A percentile compares a stretch with the other conserved stretches of the same genome.
Conservation (phyloP, 2,888 invertebrate species). For the Meta bourneti region DNA sequence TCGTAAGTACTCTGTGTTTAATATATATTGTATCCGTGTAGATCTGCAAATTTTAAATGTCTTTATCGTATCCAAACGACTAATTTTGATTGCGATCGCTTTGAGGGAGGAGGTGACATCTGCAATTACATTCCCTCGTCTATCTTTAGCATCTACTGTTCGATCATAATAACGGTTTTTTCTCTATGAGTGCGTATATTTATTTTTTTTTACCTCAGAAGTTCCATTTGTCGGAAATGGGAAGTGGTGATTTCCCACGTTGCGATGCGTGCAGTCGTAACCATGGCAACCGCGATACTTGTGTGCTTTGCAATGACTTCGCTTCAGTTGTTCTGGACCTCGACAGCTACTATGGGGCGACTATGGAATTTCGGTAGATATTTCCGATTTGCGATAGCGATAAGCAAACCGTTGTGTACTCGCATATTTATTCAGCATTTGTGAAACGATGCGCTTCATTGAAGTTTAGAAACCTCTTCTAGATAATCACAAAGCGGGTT, state of each 20-base stretch:
- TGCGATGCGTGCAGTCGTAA: background rate
- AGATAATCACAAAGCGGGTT: too few species aligned
- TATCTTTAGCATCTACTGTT: background rate
- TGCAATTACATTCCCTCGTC: background rate
- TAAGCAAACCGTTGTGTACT: too few species aligned
- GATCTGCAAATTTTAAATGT: background rate
- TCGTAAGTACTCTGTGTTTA: too few species aligned
- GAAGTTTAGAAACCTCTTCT: too few species aligned
- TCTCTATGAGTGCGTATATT: background rate
- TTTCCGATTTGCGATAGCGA: too few species aligned
- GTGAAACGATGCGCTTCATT: too few species aligned
- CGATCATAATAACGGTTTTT: slow-evolving; percentile 12
- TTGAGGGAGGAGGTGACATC: background rate
- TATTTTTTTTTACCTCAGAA: slow-evolving; percentile 2
- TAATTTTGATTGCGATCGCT: background rate
- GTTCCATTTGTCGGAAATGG: slow-evolving; percentile 6
- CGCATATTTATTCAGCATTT: too few species aligned
- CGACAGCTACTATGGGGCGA: too few species aligned
- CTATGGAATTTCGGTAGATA: too few species aligned
- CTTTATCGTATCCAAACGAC: background rate
- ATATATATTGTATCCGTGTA: background rate
- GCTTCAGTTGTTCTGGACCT: background rate
- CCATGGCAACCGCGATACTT: slow-evolving; percentile 8
- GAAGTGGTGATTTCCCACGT: slow-evolving; percentile 26
- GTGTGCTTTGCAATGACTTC: background rate